Evolutionary conservation across 2,113 vertebrate species (phyloP).

Genomic region (Myocastor coypus): DNA sequence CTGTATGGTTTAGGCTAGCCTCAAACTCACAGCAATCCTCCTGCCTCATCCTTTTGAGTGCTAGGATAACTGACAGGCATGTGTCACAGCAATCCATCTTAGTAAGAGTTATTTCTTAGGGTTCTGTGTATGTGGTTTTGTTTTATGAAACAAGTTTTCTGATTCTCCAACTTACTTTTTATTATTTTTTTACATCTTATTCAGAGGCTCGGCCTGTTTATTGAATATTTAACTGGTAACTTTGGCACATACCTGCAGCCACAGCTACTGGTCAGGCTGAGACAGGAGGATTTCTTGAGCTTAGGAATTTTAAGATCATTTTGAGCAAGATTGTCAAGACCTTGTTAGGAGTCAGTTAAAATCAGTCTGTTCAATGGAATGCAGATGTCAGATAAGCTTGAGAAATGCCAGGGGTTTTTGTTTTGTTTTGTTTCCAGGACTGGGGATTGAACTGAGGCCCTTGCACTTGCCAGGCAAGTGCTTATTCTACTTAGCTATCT

Average conservation of each 20-base stretch:
- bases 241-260: not conserved
- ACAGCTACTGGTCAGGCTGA: not conserved
- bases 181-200: not conserved
- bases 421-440: too few species aligned
- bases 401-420: not conserved
- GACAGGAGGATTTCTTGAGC: not conserved
- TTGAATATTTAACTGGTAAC: not conserved
- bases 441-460: too few species aligned
- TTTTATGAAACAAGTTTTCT: not conserved
- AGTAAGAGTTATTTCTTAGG: too few species aligned
- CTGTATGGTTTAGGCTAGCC: not conserved
- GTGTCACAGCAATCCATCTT: not conserved
- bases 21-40: not conserved
- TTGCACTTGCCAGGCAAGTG: too few species aligned
- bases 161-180: not conserved
- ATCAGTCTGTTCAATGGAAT: not conserved
- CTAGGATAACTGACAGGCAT: not conserved
- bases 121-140: not conserved
- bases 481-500: too few species aligned
- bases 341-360: not conserved
- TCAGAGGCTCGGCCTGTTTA: not conserved
- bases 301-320: not conserved
- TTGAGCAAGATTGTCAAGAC: not conserved
- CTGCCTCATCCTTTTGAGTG: not conserved
- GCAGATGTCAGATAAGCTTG: constrained; percentile 20